Conservation (phyloP, 2,888 invertebrate genomes). For the Caenorhabditis sp. region DNA sequence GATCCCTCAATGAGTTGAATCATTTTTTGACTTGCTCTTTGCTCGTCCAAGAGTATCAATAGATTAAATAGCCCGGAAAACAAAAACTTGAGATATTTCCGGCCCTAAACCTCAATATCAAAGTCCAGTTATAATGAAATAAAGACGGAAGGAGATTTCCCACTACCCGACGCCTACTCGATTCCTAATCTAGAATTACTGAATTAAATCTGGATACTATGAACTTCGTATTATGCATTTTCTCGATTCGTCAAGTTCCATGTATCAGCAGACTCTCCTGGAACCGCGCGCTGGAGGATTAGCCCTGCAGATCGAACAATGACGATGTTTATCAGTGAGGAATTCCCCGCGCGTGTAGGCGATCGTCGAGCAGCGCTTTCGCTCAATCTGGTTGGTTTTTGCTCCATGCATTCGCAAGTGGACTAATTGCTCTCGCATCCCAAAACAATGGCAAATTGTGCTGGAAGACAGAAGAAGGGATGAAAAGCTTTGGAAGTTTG, state of each 20-base stretch:
- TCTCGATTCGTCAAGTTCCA: neutral
- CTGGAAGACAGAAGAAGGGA: neutral
- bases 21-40: neutral
- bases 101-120: neutral
- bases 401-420: neutral
- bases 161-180: constrained; percentile 13
- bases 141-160: neutral
- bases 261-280: neutral
- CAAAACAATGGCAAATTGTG: constrained; percentile 22
- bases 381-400: constrained; percentile 28
- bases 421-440: constrained; percentile 25
- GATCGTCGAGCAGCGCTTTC: constrained; percentile 14
- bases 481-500: constrained; percentile 9
- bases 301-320: constrained; percentile 17
- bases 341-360: neutral
- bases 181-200: constrained; percentile 30
- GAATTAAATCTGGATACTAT: constrained; percentile 23
- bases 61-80: neutral
- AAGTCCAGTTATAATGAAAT: constrained; percentile 20
- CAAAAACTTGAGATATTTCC: neutral
- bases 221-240: constrained; percentile 13
- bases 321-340: neutral
- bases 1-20: neutral
- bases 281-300: neutral
- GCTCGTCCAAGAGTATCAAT: neutral